Base-by-base conservation (phyloP, 2,797 vertebrate genomes). In the Lutjanus campechanus region DNA sequence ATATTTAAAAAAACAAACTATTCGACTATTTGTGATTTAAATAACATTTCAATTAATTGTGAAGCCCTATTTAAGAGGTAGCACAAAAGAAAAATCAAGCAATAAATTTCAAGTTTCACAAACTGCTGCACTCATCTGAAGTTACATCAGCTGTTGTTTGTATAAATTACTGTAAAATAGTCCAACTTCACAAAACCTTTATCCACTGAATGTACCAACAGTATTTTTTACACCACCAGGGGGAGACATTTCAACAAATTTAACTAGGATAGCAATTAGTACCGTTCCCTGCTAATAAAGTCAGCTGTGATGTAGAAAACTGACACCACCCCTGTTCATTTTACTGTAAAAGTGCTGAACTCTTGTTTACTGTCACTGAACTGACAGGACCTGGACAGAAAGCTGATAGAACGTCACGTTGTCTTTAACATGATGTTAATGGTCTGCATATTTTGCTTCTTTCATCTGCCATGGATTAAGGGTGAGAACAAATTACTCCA, bases 181-280 rank as follows among this genome's bases (percentile, higher is more conserved):
- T 51, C 11, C 11, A 40, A 20, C n/a, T 15, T 20, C n/a, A 15
- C 44, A 67, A 64, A n/a, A 15, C 7, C 0, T 29, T 15, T 7
- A 46, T 7, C 61, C 15, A 20, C 6, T 47, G 44, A 58, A 63
- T 5, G 19, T 15, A 36, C 3, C 16, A 36, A 40, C 40, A 51
- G 13, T 46, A 46, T 16, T 1, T 49, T 7, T 49, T 15, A 50
- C 19, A 43, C 66, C 64, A 20, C 9, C 20, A 60, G 73, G 47
- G 47, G 73, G 73, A 68, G 64, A 76, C 17, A 68, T 19, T 7
- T 60, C 55, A 51, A 3, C 47, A 59, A 75, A 59, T 43, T 7
- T 25, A 40, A 54, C 11, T 5, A 46, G 11, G 44, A 46, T 8
- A 16, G 10, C 11, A 61, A 17, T 25, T 10, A 15, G 10, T 20